Percentiles rank a stretch among this genome's conserved stretches.
Evolutionary conservation across 2,113 vertebrate species (phyloP).

Genomic region (Amazona vittata): DNA sequence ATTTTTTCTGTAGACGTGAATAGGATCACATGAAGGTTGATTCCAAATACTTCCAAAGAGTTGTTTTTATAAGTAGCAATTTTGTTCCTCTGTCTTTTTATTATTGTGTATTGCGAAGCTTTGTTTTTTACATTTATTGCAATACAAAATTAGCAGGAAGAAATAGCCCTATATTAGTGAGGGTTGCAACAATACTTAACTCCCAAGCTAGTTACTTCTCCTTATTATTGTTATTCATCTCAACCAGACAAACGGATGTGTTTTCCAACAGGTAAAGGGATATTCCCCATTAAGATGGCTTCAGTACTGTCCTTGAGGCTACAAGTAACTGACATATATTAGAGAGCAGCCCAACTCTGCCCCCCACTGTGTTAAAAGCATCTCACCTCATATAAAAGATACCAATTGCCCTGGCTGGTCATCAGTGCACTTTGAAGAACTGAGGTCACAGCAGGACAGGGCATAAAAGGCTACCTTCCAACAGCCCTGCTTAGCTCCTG

Average conservation of each 20-base stretch:
- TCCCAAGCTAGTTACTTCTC: background rate
- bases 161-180: background rate
- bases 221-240: background rate
- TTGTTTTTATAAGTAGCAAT: background rate
- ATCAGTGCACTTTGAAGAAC: background rate
- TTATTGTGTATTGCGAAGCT: background rate
- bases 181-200: background rate
- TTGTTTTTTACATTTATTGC: background rate
- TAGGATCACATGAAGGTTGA: background rate
- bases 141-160: background rate
- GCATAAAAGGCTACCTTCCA: background rate
- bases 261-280: background rate
- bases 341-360: background rate
- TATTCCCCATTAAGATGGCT: background rate
- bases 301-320: background rate
- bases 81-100: background rate
- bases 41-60: background rate
- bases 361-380: background rate
- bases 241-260: background rate
- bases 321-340: fast-evolving
- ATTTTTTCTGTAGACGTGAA: background rate
- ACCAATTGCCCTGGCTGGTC: background rate
- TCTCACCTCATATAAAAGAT: background rate
- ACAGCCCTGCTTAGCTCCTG: background rate
- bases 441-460: background rate